These are phyloP conservation scores for Petrolisthes manimaculis DNA, from an alignment of 2,888 invertebrate species.

Conservation along the genomic window DNA sequence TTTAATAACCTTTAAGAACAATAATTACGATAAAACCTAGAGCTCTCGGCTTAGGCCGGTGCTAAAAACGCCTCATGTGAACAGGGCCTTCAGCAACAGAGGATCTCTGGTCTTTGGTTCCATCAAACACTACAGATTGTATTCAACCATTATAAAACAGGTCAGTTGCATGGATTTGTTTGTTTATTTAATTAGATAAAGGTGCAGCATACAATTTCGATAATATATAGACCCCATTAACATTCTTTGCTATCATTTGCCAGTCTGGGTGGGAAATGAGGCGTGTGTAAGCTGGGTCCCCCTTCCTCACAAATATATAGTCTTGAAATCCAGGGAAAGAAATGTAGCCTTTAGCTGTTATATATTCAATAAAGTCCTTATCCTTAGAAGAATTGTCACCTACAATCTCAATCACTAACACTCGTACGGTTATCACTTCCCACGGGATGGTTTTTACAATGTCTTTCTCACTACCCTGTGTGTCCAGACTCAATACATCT, in stretches of 20 bases:
- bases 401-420: conserved; percentile 45
- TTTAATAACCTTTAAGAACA: too few relatives aligned
- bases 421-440: conserved; percentile 71
- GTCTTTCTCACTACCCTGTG: conserved; percentile 73
- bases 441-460: conserved; percentile 74
- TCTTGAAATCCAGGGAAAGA: neutral
- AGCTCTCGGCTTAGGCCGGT: too few relatives aligned
- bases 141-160: too few relatives aligned
- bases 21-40: too few relatives aligned
- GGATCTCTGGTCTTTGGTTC: too few relatives aligned
- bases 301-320: conserved; percentile 19
- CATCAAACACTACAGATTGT: too few relatives aligned
- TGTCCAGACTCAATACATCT: conserved; percentile 74
- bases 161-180: too few relatives aligned
- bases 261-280: neutral
- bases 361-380: neutral
- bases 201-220: too few relatives aligned
- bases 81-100: too few relatives aligned
- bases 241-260: neutral
- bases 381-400: neutral
- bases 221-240: too few relatives aligned
- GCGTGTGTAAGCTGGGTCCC: neutral
- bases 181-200: too few relatives aligned
- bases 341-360: neutral
- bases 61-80: too few relatives aligned